Conservation (phyloP, 1,140 invertebrate genomes). For the Hydropsyche tenuis region DNA sequence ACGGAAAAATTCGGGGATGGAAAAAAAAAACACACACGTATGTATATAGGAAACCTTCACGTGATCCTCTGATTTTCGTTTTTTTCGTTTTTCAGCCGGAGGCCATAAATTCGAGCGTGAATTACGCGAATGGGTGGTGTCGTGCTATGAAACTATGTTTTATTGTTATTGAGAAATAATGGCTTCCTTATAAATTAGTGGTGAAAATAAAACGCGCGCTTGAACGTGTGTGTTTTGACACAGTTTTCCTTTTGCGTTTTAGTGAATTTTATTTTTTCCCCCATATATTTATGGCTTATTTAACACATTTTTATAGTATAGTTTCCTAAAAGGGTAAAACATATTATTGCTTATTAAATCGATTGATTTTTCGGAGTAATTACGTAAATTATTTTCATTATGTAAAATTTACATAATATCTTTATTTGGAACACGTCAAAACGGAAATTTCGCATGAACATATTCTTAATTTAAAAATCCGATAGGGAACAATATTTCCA, state of each 20-base stretch:
- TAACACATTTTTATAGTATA: not conserved
- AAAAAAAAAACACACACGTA: not conserved
- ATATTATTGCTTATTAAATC: too few relatives aligned
- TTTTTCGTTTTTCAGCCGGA: not conserved
- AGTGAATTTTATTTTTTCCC: not conserved
- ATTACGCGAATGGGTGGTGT: constrained; percentile 12
- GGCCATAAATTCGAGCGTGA: constrained; percentile 11
- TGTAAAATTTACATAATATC: too few relatives aligned
- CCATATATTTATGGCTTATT: constrained; percentile 19
- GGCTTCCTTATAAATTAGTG: constrained; percentile 23
- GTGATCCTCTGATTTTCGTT: not conserved
- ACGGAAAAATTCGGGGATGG: not conserved
- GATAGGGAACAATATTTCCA: too few relatives aligned
- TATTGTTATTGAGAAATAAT: constrained; percentile 26
- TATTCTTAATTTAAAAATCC: too few relatives aligned
- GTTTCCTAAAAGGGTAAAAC: too few relatives aligned
- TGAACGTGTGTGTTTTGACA: not conserved
- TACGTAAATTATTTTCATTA: too few relatives aligned
- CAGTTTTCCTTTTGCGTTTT: not conserved
- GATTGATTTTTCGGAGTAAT: too few relatives aligned
- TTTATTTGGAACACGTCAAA: too few relatives aligned
- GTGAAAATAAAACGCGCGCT: not conserved
- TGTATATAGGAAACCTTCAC: not conserved
- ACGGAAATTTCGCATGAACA: too few relatives aligned
- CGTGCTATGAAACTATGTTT: constrained; percentile 20